Percentiles rank a stretch among this genome's conserved stretches.
Evolutionary conservation across 2,797 vertebrate genomes (phyloP).

Genomic region (Pseudochirops cupreus): DNA sequence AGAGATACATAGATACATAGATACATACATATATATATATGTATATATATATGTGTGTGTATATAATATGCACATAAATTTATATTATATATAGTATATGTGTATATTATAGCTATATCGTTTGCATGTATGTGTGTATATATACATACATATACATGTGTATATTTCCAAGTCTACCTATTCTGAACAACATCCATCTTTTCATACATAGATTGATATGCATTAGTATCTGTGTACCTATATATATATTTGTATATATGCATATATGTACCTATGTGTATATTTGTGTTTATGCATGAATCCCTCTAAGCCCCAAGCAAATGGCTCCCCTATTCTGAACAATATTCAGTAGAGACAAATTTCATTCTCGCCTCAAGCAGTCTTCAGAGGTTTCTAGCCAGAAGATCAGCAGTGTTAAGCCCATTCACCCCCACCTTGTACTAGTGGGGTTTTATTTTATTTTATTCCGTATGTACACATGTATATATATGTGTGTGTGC

Average conservation of each 20-base stretch:
- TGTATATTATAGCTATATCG: no score
- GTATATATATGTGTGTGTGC: not conserved
- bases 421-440: not conserved
- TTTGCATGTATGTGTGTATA: no score
- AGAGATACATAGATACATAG: no score
- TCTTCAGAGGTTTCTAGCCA: not conserved
- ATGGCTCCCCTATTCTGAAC: not conserved
- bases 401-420: fast-evolving
- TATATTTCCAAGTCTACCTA: not conserved
- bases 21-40: no score
- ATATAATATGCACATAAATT: no score
- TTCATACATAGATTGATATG: not conserved
- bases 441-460: not conserved
- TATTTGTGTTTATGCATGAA: not conserved
- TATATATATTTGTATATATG: not conserved
- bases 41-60: no score
- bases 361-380: not conserved
- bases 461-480: not conserved
- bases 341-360: not conserved
- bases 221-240: not conserved
- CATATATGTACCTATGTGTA: not conserved
- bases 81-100: no score
- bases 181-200: not conserved
- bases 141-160: not conserved
- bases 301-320: not conserved